Evolutionary conservation across 2,797 vertebrate genomes (phyloP), one percentile per base, ranked within the genome.

Genomic region (Lagocephalus sceleratus): DNA sequence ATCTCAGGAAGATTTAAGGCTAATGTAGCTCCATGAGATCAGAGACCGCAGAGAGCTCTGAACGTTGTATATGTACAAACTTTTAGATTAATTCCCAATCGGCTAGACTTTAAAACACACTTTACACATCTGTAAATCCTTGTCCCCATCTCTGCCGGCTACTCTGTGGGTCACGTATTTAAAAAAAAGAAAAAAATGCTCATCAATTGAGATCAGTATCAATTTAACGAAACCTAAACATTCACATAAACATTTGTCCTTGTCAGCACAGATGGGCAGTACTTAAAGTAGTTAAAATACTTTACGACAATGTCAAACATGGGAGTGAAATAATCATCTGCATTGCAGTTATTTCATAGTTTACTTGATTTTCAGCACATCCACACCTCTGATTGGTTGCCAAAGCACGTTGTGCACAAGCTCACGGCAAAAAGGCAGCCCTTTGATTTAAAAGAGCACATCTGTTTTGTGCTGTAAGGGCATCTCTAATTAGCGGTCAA

Each of bases 401-500:
- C 26, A 29, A 10, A 29, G 11, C 26, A 29, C 8, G 9, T 35
- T 35, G n/a, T 35, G 14, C 12, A 14, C 12, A 12, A 35, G 32
- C 32, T 35, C 32, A 12, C 14, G 11, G 11, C 26, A 9, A 29
- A n/a, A 58, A 53, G 43, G 43, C 42, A 42, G 57, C 10, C 6
- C 20, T 66, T 59, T 76, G 21, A 68, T 58, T 66, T 47, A 72
- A 70, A 73, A 77, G 52, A 67, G 56, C 46, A 63, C 46, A 64
- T 67, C 52, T 81, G 63, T 73, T 71, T 60, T 68, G 45, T 50
- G 23, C 54, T 53, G 32, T 68, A 57, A 47, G 42, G 56, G 51
- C 53, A 76, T 76, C 44, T 68, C 70, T 72, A 79, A 71, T 84
- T 83, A 78, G 76, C 63, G 73, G 75, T 77, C 0, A 7, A 41